Evolutionary conservation across 2,888 invertebrate species (phyloP), one percentile per base, ranked within the genome.

Genomic region (Aporophyla nigra): DNA sequence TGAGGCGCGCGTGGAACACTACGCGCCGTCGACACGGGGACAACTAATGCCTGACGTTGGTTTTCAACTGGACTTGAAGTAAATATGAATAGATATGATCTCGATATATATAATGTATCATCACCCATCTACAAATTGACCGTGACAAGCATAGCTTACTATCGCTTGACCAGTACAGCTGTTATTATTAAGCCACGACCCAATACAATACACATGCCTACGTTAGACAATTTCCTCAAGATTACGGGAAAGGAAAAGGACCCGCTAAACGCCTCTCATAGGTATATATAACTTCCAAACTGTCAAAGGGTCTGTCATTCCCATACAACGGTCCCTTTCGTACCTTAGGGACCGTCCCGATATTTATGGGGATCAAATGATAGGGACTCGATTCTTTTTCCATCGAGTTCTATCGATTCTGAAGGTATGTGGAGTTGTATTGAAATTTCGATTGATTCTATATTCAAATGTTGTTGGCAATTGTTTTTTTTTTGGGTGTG

Each of bases 291-390:
- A 43, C 70, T 77, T 82, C 6, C 10, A 43, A 70, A 77, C 67
- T 71, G 62, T 82, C 78, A 67, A 59, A 58, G 27, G 53, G 58
- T 75, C 51, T 40, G 54, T 63, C 62, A 70, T 56, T 65, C 70
- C 73, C 56, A 68, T 65, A 85, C 62, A 85, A 84, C 82, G 86
- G 84, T 78, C 87, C 88, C 83, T 87, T 80, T 62, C 40, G 74
- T 76, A 84, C 90, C 88, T 85, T 54, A 40, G 90, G 89, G 90
- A 89, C 82, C 76, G 69, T 6, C 33, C 54, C 72, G 67, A 86
- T 88, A 88, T 92, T 90, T 92, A 89, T 90, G 84, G 85, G 82
- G 87, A 82, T 88, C 88, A 88, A 90, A 90, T 90, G 90, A 91
- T 89, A 86, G 81, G 82, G 84, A 80, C 78, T 77, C 85, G 72